Percentiles rank a stretch among this genome's conserved stretches.
Conservation (phyloP, 2,113 vertebrate species). For the Herpailurus yagouaroundi region DNA sequence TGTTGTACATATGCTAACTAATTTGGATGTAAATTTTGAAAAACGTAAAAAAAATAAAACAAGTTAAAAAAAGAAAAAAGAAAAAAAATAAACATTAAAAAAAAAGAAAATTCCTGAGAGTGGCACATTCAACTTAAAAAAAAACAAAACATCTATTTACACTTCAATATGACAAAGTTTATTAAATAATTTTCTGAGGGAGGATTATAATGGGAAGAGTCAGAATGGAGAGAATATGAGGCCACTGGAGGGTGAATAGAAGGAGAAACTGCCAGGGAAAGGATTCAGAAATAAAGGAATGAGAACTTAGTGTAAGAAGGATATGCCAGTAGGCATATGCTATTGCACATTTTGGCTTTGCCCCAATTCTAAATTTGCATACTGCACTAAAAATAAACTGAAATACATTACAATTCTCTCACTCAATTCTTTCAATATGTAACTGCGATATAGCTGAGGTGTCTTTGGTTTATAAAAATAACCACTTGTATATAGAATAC, state of each 20-base stretch:
- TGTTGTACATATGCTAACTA: no score
- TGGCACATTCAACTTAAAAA: neutral
- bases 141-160: neutral
- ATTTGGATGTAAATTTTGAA: no score
- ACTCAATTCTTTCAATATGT: slow-evolving; percentile 47
- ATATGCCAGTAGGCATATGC: neutral
- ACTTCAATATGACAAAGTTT: neutral
- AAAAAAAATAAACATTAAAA: neutral
- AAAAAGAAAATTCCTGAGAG: neutral
- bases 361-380: slow-evolving; percentile 35
- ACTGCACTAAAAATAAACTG: neutral
- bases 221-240: neutral
- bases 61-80: no score
- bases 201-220: neutral
- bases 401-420: slow-evolving; percentile 20
- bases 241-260: neutral
- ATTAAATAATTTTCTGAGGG: neutral
- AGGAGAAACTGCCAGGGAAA: neutral
- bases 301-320: neutral
- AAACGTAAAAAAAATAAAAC: no score
- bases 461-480: slow-evolving; percentile 53
- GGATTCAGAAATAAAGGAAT: neutral
- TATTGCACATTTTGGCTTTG: neutral
- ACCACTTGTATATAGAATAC: neutral
- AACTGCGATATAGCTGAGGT: slow-evolving; percentile 27